Evolutionary conservation across 2,797 vertebrate species (phyloP), one percentile per base, ranked within the genome.

Genomic region (Arnoldichthys spilopterus): DNA sequence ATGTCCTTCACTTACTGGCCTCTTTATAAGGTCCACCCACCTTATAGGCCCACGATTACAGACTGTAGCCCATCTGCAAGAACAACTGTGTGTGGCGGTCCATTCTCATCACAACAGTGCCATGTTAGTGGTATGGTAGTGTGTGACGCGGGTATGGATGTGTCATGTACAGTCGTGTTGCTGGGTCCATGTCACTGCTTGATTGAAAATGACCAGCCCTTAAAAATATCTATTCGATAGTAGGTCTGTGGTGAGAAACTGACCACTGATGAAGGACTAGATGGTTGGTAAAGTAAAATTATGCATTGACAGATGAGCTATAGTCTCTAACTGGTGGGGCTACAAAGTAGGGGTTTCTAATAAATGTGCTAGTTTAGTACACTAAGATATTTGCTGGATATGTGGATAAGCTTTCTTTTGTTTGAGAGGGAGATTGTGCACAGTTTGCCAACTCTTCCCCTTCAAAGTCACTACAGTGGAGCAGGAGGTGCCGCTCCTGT

Each of bases 401-500:
- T 34, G 6, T 62, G 59, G 30, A 34, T 8, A 62, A 62, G 18
- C 59, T 30, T 18, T n/a, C 7, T 16, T 62, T 30, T 7, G 1
- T 32, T 8, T 20, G 28, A 32, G 16, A 18, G n/a, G n/a, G 22
- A 43, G n/a, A 66, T 66, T 43, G 63, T 7, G 7, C 7, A 24
- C 63, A 22, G 22, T 43, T 12, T 66, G 59, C 59, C 59, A 62
- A 30, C 37, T 66, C 63, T 28, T 45, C 37, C 43, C 34, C 20
- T 64, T 37, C 34, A 64, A 64, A 64, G 32, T 66, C 59, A 20
- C 1, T 34, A 8, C 16, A 62, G 59, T 30, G n/a, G 20, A 66
- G 63, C 37, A 15, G 34, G 37, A 66, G 34, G 37, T 66, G 61
- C 32, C 20, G 59, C 66, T 81, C 51, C 22, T 56, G 72, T 61